Base-by-base conservation (phyloP, 2,888 invertebrate genomes). In the Caenorhabditis becei region DNA sequence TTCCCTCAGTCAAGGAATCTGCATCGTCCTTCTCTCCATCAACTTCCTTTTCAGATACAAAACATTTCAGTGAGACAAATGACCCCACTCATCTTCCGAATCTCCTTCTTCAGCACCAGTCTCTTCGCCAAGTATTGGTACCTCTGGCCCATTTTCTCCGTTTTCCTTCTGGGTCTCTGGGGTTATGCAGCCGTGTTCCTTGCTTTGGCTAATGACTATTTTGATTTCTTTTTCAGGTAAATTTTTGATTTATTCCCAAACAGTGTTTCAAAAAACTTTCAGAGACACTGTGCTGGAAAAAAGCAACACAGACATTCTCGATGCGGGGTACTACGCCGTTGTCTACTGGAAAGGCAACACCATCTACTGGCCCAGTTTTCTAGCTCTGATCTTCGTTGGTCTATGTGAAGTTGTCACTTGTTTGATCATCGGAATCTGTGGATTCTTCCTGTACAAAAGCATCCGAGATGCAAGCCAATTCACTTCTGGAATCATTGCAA, bases 1-100 rank as follows among this genome's bases (percentile, higher is more conserved):
- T 28, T 74, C 74, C 0, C 28, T 66, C 28, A 74, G 74, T 53
- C 74, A 74, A 32, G 65, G 74, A 16, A 18, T 66, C 3, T 66
- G 59, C 18, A 59, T 74, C 32, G 32, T 58, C 1, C 53, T 74
- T n/a, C 24, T 74, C 0, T 74, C 74, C 10, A 41, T 66, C 3
- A 65, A 74, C 20, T 74, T 74, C 41, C 32, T 74, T 1, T 74
- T 37, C 18, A 56, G 62, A 54, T 54, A 54, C 28, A 54, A 54
- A 54, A 54, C n/a, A 28, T n/a, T 54, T 4, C 1, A 28, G 54
- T 26, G 24, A 24, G 24, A 23, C 1, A 7, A 32, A 10, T 32
- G 10, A 3, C 20, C 18, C 3, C 10, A 20, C 14, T 26, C 3
- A 8, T 11, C 8, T 23, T 10, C 4, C 20, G 23, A 35, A 10